Evolutionary conservation across 2,888 invertebrate species (phyloP), one percentile per base, ranked within the genome.

Genomic region (Hydraecia micacea): DNA sequence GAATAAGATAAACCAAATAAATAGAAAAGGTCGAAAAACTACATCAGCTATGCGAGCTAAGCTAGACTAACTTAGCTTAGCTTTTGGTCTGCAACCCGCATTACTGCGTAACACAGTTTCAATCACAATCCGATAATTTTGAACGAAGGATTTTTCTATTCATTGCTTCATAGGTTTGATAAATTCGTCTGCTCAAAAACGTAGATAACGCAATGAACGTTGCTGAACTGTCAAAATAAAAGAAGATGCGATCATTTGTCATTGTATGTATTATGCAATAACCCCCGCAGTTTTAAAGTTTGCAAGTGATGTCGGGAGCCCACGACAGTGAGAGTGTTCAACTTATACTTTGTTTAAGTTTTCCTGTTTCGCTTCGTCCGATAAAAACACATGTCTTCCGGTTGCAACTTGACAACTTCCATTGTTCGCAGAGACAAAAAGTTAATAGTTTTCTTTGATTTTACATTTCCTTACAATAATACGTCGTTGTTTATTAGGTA

Each of bases 301-400:
- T 71, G 36, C 58, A 70, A 65, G n/a, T 67, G 25, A 60, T 46
- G 60, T 69, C 69, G 60, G 46, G 58, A 60, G 36, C 72, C 46
- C 46, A 65, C 39, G 60, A 62, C 72, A 85, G 81, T 66, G 75
- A 81, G 75, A 84, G 72, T 81, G 73, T 86, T 69, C 67, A 69
- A 76, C 36, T 75, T 69, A 62, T 69, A 83, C 62, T 63, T 80
- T 75, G 58, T 28, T 77, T 66, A 71, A 82, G 78, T 85, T 86
- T 80, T 77, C 55, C 72, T 69, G 80, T 71, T 77, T 70, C 46
- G 15, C 36, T 70, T 13, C 46, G 69, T 67, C 65, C 49, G 49
- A 77, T 75, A 73, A 79, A 85, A 78, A 73, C 71, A 77, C 68
- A 77, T 80, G 83, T 80, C 63, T 72, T 80, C 68, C 71, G 63